phyloP scores from a whole-genome alignment of 1,140 invertebrate species.

The Papilio xuthus region DNA sequence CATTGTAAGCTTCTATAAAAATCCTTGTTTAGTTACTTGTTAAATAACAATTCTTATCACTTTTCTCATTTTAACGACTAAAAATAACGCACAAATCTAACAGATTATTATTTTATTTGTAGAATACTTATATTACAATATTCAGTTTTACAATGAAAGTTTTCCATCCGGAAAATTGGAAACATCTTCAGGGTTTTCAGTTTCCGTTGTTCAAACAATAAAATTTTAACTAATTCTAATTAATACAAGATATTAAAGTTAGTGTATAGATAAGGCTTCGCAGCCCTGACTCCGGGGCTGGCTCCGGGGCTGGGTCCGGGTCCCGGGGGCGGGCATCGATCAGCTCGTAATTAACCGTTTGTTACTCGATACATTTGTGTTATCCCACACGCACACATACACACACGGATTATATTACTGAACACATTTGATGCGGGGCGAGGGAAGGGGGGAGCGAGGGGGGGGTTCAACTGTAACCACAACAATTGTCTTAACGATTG shows the following conservation, averaged over 20 bases:
- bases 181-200: background rate
- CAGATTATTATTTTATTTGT: no score
- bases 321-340: constrained; percentile 59
- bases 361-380: constrained; percentile 54
- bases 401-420: constrained; percentile 14
- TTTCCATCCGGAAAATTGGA: no score
- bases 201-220: background rate
- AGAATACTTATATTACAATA: no score
- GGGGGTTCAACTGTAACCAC: background rate
- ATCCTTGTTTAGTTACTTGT: no score
- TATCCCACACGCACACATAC: constrained; percentile 37
- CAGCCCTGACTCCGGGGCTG: background rate
- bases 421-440: background rate
- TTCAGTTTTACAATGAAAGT: no score
- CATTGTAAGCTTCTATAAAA: no score
- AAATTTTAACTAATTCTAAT: background rate
- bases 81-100: no score
- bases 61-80: no score
- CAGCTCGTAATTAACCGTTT: constrained; percentile 68
- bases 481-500: background rate
- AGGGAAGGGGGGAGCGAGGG: background rate
- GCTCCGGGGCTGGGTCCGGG: background rate
- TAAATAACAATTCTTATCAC: no score
- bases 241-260: background rate
- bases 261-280: background rate